Percentiles rank a stretch among this genome's conserved stretches.
These are phyloP conservation scores for Phaethornis superciliosus DNA, from an alignment of 2,113 vertebrate species.

Conservation along the genomic window DNA sequence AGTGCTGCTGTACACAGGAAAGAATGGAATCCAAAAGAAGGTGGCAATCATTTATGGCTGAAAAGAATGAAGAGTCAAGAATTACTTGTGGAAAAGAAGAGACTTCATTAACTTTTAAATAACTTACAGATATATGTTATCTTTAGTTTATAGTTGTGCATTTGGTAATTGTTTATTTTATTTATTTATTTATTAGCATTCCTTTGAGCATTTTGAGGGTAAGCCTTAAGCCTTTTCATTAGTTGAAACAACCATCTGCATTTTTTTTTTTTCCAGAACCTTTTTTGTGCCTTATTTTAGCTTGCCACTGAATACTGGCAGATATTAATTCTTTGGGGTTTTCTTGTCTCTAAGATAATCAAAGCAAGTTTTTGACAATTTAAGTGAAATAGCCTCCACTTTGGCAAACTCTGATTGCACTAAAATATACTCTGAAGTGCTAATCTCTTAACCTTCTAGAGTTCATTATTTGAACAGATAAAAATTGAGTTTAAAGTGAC, in stretches of 20 bases:
- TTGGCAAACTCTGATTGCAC: neutral
- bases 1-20: neutral
- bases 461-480: conserved; percentile 49
- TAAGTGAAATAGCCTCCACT: neutral
- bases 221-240: neutral
- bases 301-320: neutral
- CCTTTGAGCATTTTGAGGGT: neutral
- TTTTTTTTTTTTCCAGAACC: neutral
- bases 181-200: neutral
- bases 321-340: neutral
- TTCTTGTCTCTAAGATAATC: conserved; percentile 17
- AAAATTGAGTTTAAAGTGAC: conserved; percentile 34
- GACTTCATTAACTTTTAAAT: neutral
- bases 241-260: neutral
- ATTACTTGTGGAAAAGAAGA: neutral
- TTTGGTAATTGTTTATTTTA: neutral
- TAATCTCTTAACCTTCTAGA: conserved; percentile 32
- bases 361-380: neutral
- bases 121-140: neutral
- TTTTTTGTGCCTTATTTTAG: neutral
- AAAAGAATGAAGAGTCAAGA: neutral
- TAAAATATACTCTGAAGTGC: neutral
- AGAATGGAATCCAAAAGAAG: neutral
- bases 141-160: neutral
- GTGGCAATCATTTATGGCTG: neutral